A percentile compares a stretch with the other conserved stretches of the same genome.
Conservation (phyloP, 1,140 invertebrate species). For the Lepidurus arcticus region DNA sequence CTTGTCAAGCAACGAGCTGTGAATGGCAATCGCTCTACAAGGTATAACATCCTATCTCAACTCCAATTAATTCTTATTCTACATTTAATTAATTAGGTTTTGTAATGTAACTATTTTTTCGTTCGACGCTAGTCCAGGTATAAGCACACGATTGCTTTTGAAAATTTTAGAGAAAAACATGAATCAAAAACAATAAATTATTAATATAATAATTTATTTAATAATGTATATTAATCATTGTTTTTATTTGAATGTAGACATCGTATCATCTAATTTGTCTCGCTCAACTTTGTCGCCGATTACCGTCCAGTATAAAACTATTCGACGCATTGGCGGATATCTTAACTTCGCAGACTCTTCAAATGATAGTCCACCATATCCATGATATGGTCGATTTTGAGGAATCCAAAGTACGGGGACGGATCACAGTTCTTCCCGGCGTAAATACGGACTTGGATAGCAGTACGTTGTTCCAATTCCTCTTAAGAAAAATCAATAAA, state of each 20-base stretch:
- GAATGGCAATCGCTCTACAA: constrained; percentile 56
- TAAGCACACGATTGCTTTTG: no score
- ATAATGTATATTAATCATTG: constrained; percentile 21
- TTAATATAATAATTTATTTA: constrained; percentile 35
- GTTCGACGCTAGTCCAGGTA: no score
- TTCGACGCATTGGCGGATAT: constrained; percentile 21
- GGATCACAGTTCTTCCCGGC: constrained; percentile 60
- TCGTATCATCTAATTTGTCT: constrained; percentile 36
- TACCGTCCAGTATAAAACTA: not conserved
- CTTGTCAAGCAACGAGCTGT: constrained; percentile 53
- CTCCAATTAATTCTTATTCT: not conserved
- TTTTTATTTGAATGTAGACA: constrained; percentile 27
- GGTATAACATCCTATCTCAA: constrained; percentile 45
- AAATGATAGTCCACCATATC: constrained; percentile 49
- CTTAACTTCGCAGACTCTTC: not conserved
- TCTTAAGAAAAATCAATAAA: constrained; percentile 28
- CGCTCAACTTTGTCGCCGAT: not conserved
- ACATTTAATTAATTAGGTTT: not conserved
- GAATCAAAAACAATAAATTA: no score
- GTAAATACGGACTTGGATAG: constrained; percentile 61
- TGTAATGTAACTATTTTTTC: no score
- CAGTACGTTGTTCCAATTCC: constrained; percentile 48
- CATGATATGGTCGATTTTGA: constrained; percentile 61
- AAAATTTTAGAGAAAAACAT: no score
- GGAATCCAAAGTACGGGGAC: constrained; percentile 53